phyloP scores from a whole-genome alignment of 2,888 invertebrate genomes.

The Papilio protenor region DNA sequence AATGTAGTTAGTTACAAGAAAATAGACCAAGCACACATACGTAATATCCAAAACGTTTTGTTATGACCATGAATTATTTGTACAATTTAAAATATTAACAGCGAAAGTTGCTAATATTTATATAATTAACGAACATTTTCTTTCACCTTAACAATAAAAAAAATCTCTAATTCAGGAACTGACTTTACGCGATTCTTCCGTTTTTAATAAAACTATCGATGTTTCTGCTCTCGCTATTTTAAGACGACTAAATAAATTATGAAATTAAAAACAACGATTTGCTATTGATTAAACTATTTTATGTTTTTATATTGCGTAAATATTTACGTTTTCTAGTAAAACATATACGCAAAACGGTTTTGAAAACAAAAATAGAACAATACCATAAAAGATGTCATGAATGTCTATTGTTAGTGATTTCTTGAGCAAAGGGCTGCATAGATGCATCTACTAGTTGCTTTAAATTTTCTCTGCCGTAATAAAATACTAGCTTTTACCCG shows the following conservation, averaged over 20 bases:
- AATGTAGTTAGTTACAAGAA: no score
- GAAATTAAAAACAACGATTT: conserved; percentile 16
- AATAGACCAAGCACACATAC: no score
- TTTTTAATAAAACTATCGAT: background rate
- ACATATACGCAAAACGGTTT: conserved; percentile 10
- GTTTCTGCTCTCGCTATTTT: background rate
- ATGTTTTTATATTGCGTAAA: conserved; percentile 9
- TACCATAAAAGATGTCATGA: conserved; percentile 28
- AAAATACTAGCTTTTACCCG: no score
- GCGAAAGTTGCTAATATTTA: background rate
- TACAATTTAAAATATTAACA: background rate
- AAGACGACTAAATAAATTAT: conserved; percentile 19
- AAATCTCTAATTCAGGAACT: background rate
- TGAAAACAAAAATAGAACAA: conserved; percentile 12
- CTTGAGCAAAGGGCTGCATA: conserved; percentile 11
- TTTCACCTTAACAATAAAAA: background rate
- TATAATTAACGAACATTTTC: background rate
- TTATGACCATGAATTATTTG: background rate
- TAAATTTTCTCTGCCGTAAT: background rate
- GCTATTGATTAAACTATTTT: background rate
- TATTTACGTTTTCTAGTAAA: conserved; percentile 20
- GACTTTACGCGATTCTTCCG: background rate
- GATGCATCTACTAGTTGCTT: background rate
- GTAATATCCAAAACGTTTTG: background rate
- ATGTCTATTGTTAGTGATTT: conserved; percentile 25